Evolutionary conservation across 2,797 vertebrate species (phyloP).

Genomic region (Taenioides sp.): DNA sequence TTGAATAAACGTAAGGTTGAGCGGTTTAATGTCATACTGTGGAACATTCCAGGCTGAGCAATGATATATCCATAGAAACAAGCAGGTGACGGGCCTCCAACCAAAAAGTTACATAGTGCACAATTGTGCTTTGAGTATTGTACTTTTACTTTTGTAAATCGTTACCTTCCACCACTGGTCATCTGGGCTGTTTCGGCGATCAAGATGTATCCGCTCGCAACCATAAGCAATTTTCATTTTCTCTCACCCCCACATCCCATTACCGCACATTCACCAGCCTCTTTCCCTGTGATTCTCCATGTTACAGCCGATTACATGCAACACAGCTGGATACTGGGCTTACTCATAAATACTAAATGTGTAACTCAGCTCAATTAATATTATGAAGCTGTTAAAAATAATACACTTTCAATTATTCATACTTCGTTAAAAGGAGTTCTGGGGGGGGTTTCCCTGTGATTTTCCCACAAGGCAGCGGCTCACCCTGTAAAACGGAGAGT

Average conservation of each 20-base stretch:
- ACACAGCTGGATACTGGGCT: constrained; percentile 39
- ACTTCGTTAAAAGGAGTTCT: constrained; percentile 49
- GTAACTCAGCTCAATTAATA: constrained; percentile 54
- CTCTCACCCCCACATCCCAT: constrained; percentile 41
- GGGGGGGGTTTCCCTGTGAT: constrained; percentile 51
- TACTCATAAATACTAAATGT: constrained; percentile 50
- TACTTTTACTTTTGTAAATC: too few species aligned
- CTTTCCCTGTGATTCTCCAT: constrained; percentile 46
- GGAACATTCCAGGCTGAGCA: too few species aligned
- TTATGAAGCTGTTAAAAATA: constrained; percentile 62
- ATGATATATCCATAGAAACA: too few species aligned
- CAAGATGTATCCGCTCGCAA: too few species aligned
- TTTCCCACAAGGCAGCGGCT: constrained; percentile 38
- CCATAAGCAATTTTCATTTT: too few species aligned
- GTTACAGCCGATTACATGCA: constrained; percentile 48
- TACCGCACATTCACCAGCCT: constrained; percentile 39
- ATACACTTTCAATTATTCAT: constrained; percentile 63
- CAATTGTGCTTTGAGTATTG: too few species aligned
- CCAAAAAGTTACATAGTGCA: too few species aligned
- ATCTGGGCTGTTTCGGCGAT: too few species aligned
- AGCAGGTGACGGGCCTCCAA: too few species aligned
- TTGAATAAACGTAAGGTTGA: too few species aligned
- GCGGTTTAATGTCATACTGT: too few species aligned
- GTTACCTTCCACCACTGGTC: too few species aligned
- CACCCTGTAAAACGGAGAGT: constrained; percentile 37